Percentiles rank a stretch among this genome's conserved stretches.
These are phyloP conservation scores for Xylota sylvarum DNA, from an alignment of 2,888 invertebrate genomes.

Conservation along the genomic window DNA sequence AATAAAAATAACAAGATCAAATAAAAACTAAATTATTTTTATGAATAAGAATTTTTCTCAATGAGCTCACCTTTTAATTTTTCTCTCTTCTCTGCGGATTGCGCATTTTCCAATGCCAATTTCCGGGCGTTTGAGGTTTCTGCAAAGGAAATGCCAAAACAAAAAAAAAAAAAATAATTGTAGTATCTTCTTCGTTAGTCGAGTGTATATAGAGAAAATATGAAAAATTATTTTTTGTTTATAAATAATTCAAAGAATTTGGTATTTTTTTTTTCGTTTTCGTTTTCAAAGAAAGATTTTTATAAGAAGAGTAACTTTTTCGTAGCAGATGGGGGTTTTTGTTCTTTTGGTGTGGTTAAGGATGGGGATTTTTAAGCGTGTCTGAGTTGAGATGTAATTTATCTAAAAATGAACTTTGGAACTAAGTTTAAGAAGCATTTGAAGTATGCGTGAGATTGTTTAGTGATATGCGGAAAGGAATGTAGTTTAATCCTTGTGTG, in stretches of 20 bases:
- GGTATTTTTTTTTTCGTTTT: neutral
- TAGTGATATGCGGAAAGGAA: neutral
- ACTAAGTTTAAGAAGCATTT: neutral
- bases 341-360: slow-evolving; percentile 1
- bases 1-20: slow-evolving; percentile 26
- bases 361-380: slow-evolving; percentile 6
- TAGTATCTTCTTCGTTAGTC: slow-evolving; percentile 28
- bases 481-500: too few relatives aligned
- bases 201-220: slow-evolving; percentile 36
- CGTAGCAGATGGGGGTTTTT: slow-evolving; percentile 1
- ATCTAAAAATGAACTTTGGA: neutral
- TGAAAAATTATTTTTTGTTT: slow-evolving; percentile 51
- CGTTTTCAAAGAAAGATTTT: slow-evolving; percentile 8
- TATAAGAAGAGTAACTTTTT: neutral
- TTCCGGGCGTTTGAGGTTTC: slow-evolving; percentile 75
- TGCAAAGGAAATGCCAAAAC: slow-evolving; percentile 70
- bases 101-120: slow-evolving; percentile 77
- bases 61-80: slow-evolving; percentile 77
- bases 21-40: slow-evolving; percentile 36
- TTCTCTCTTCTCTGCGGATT: slow-evolving; percentile 71
- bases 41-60: slow-evolving; percentile 57
- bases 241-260: slow-evolving; percentile 43
- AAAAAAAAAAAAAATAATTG: slow-evolving; percentile 6
- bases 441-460: neutral
- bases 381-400: slow-evolving; percentile 16